These are phyloP conservation scores for Chloropsis hardwickii DNA, from an alignment of 2,113 vertebrate genomes.

Conservation along the genomic window DNA sequence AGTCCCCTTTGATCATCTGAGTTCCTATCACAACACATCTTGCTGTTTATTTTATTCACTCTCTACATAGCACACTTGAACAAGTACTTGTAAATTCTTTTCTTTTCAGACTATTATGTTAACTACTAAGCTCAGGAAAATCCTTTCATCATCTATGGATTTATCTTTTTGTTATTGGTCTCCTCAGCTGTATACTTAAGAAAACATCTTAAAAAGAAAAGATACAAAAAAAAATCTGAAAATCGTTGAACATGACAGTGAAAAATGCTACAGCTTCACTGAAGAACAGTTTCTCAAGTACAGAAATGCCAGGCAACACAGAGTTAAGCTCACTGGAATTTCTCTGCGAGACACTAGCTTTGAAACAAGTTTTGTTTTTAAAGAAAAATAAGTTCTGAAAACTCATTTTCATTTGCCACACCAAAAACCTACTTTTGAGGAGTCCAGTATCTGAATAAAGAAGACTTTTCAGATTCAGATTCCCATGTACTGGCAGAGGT, in stretches of 20 bases:
- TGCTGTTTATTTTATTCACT: conserved; percentile 70
- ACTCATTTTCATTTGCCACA: not conserved
- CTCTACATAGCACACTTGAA: conserved; percentile 33
- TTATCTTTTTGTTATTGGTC: conserved; percentile 55
- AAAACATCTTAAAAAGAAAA: conserved; percentile 56
- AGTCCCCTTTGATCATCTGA: conserved; percentile 66
- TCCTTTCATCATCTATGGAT: conserved; percentile 53
- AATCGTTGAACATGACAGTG: not conserved
- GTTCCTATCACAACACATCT: conserved; percentile 65
- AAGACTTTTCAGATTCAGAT: not conserved
- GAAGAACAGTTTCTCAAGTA: not conserved
- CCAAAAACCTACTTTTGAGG: not conserved
- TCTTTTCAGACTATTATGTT: conserved; percentile 66
- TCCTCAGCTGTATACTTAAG: conserved; percentile 42
- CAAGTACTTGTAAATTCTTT: conserved; percentile 59
- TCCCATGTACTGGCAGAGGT: not conserved
- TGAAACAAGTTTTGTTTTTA: conserved; percentile 27
- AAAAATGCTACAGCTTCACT: not conserved
- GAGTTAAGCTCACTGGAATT: conserved; percentile 44
- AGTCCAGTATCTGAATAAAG: not conserved
- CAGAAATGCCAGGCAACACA: conserved; percentile 1
- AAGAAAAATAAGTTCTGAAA: conserved; percentile 3
- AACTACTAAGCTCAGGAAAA: conserved; percentile 56
- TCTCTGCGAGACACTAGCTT: conserved; percentile 10
- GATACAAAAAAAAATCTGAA: conserved; percentile 12